These are phyloP conservation scores for Diploptera punctata DNA, from an alignment of 2,888 invertebrate species.

Conservation along the genomic window DNA sequence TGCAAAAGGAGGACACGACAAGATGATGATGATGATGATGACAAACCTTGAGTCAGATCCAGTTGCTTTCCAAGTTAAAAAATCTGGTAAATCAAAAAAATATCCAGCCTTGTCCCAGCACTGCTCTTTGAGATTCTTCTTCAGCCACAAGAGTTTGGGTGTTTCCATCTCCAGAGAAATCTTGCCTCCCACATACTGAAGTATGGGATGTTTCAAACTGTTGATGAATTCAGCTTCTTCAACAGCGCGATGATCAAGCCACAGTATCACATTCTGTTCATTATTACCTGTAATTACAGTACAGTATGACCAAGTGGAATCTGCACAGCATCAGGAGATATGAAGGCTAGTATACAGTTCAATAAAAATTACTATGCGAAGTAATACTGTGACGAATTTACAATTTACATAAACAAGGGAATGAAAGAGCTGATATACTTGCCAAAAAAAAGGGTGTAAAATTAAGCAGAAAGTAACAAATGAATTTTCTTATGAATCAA, in stretches of 20 bases:
- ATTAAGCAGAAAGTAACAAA: too few relatives aligned
- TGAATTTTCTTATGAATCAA: too few relatives aligned
- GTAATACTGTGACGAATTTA: too few relatives aligned
- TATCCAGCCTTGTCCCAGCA: conserved; percentile 75
- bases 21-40: not conserved
- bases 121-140: conserved; percentile 67
- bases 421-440: too few relatives aligned
- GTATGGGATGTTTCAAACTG: conserved; percentile 71
- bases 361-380: too few relatives aligned
- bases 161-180: conserved; percentile 97
- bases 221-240: conserved; percentile 84
- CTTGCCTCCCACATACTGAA: conserved; percentile 88
- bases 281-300: conserved; percentile 68
- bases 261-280: conserved; percentile 84
- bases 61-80: conserved; percentile 91
- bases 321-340: too few relatives aligned
- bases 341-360: too few relatives aligned
- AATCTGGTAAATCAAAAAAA: conserved; percentile 94
- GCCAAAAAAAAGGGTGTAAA: too few relatives aligned
- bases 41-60: conserved; percentile 67
- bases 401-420: too few relatives aligned
- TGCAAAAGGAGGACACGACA: too few relatives aligned
- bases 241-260: conserved; percentile 92
- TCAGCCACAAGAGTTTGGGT: conserved; percentile 93
- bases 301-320: too few relatives aligned